Evolutionary conservation across 2,888 invertebrate species (phyloP).

Genomic region (Megaustenia siamemsis): DNA sequence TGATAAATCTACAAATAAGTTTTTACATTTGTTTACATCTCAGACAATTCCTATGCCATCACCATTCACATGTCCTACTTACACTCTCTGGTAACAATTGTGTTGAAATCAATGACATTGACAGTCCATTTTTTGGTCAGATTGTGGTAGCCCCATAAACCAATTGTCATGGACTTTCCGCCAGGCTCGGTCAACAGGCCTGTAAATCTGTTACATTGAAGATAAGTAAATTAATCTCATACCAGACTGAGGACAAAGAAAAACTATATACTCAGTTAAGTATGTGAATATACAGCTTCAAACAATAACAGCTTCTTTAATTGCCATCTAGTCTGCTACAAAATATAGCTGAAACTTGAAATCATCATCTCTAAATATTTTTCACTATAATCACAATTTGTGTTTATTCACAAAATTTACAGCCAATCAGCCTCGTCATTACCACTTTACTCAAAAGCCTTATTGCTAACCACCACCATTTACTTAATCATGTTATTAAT

Average conservation of each 20-base stretch:
- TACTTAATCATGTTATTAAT: no score
- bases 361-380: no score
- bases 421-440: no score
- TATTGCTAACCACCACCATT: no score
- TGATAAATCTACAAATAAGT: no score
- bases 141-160: slow-evolving; percentile 77
- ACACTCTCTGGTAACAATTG: slow-evolving; percentile 73
- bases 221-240: slow-evolving; percentile 16
- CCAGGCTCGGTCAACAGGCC: slow-evolving; percentile 79
- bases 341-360: no score
- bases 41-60: background rate
- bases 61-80: slow-evolving; percentile 55
- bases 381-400: no score
- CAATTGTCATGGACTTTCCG: slow-evolving; percentile 74
- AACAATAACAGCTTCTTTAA: background rate
- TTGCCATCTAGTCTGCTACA: background rate
- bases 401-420: no score
- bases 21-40: no score
- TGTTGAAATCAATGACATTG: slow-evolving; percentile 75
- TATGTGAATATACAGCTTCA: background rate
- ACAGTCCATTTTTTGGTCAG: slow-evolving; percentile 73
- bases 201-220: slow-evolving; percentile 57
- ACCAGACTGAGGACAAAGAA: no score
- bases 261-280: background rate
- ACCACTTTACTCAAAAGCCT: no score